Evolutionary conservation across 2,113 vertebrate genomes (phyloP), one percentile per base, ranked within the genome.

Genomic region (Arizona elegans): DNA sequence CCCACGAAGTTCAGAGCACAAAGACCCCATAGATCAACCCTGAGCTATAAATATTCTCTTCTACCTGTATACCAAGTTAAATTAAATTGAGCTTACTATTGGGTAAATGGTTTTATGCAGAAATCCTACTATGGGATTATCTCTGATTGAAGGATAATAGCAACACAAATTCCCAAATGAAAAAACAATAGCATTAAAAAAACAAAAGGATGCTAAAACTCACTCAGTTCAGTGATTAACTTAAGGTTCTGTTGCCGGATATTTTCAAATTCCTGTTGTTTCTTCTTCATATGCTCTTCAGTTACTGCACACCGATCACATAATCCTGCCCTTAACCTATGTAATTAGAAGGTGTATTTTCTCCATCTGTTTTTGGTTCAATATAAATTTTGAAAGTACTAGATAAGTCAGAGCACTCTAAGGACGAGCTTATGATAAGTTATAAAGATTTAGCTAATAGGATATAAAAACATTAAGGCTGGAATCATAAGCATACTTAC

Each of bases 291-390:
- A 33, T 98, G 98, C 89, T 99, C 98, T 96, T 98, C 98, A 0
- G 98, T 98, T 91, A 98, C 97, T 91, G 98, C 97, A 97, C 99
- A 99, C 55, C 97, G 98, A 95, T 98, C 98, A 96, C 99, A 99
- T 53, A 98, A 97, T 91, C 98, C 98, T 0, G 98, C 97, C 93
- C 97, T 97, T 93, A 99, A 97, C 91, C 99, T 99, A 91, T 55
- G 95, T 52, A 94, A 24, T 24, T 47, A 56, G 33, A 93, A 23
- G 65, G n/a, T 86, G 43, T 87, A 59, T 52, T 13, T 21, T 33
- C 75, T 81, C 23, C 86, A 85, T 90, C 70, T 94, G 91, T 93
- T 85, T 33, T 86, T 90, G 90, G 19, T 59, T 90, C 2, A 90
- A 23, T 13, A 54, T 86, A 90, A n/a, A 62, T 65, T 58, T 90